These are phyloP conservation scores for Epicampocera succincta DNA, from an alignment of 2,888 invertebrate species.

Conservation along the genomic window DNA sequence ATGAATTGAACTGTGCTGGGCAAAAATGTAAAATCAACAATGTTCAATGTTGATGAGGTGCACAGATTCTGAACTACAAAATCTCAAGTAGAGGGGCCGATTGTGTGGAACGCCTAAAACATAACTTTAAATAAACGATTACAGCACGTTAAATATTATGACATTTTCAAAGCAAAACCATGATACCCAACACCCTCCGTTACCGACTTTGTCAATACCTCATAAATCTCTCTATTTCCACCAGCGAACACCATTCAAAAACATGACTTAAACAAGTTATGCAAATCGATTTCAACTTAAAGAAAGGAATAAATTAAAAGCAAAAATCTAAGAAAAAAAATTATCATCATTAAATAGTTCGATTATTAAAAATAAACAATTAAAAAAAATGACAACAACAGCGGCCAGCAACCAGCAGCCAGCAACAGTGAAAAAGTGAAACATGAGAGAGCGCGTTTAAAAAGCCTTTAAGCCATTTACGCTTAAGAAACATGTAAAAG, in stretches of 20 bases:
- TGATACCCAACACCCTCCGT: constrained; percentile 12
- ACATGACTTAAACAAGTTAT: constrained; percentile 71
- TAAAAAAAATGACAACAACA: constrained; percentile 28
- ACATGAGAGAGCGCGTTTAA: constrained; percentile 63
- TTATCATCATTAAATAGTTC: constrained; percentile 39
- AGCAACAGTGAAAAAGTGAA: constrained; percentile 21
- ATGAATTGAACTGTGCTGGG: too few species aligned
- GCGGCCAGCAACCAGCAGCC: neutral
- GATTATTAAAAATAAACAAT: constrained; percentile 37
- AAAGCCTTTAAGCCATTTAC: constrained; percentile 69
- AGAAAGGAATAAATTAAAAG: constrained; percentile 46
- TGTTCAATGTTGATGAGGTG: too few species aligned
- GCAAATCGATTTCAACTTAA: constrained; percentile 74
- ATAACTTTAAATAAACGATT: neutral
- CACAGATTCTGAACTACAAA: too few species aligned
- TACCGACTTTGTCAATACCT: constrained; percentile 35
- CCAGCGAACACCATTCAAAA: neutral
- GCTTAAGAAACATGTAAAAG: constrained; percentile 70
- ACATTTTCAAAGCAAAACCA: constrained; percentile 11
- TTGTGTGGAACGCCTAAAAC: neutral
- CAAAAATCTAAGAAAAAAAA: constrained; percentile 20
- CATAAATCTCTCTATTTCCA: constrained; percentile 48
- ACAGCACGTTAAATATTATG: constrained; percentile 23
- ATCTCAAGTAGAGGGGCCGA: too few species aligned
- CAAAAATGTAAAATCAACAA: too few species aligned